Evolutionary conservation across 2,888 invertebrate species (phyloP).

Genomic region (Entomobrya proxima): DNA sequence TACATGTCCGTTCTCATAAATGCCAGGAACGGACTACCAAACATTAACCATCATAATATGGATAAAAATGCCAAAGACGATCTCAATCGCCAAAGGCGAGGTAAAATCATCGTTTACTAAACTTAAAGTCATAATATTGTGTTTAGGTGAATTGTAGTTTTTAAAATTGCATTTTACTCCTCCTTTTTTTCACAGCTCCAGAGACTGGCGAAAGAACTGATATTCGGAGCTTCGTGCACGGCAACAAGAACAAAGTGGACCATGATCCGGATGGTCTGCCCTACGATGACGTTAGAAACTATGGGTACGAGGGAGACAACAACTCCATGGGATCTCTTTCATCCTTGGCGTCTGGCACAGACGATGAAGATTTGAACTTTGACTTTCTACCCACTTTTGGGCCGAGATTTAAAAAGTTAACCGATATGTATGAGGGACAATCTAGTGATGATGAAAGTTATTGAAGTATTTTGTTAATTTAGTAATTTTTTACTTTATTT

Average conservation of each 20-base stretch:
- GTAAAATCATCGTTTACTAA: too few relatives aligned
- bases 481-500: too few relatives aligned
- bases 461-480: too few relatives aligned
- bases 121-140: too few relatives aligned
- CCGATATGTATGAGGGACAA: constrained; percentile 96
- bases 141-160: background rate
- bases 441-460: constrained; percentile 88
- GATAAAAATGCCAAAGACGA: constrained; percentile 74
- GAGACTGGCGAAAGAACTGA: constrained; percentile 84
- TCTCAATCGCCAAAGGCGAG: constrained; percentile 75
- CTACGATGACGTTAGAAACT: constrained; percentile 97
- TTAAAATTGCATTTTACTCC: too few relatives aligned
- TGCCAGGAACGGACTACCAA: constrained; percentile 75
- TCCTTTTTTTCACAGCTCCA: too few relatives aligned
- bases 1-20: constrained; percentile 86
- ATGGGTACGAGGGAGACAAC: constrained; percentile 98
- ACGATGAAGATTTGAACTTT: constrained; percentile 94
- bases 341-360: constrained; percentile 92
- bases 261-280: constrained; percentile 94
- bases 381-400: constrained; percentile 96
- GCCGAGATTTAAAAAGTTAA: constrained; percentile 94
- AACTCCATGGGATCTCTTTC: constrained; percentile 95
- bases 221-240: constrained; percentile 92
- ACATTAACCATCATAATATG: constrained; percentile 70
- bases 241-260: constrained; percentile 92